phyloP scores from a whole-genome alignment of 2,113 vertebrate genomes.

The Paradoxurus hermaphroditus region DNA sequence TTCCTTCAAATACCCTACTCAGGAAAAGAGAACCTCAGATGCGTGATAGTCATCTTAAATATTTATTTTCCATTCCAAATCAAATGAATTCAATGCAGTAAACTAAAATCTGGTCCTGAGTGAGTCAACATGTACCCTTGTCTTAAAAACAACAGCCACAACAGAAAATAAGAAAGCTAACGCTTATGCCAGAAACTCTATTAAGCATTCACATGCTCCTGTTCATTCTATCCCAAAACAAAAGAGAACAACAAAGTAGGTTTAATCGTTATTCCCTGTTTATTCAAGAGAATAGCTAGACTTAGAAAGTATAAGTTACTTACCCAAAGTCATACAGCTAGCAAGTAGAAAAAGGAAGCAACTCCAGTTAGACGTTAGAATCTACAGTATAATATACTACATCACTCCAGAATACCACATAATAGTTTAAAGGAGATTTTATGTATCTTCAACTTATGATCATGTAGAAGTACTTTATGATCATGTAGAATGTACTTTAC shows the following conservation, averaged over 20 bases:
- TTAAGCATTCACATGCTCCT: background rate
- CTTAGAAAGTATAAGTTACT: background rate
- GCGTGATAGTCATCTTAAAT: background rate
- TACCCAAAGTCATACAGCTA: background rate
- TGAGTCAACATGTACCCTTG: background rate
- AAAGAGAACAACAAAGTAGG: background rate
- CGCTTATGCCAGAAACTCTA: background rate
- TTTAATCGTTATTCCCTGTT: background rate
- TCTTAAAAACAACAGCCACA: background rate
- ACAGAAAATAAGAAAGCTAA: background rate
- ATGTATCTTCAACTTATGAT: background rate
- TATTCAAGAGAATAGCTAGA: background rate
- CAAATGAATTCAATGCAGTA: background rate
- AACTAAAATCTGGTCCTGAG: background rate
- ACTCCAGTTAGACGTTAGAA: background rate
- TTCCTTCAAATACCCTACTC: background rate
- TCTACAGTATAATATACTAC: background rate
- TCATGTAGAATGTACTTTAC: background rate
- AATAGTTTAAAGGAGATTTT: background rate
- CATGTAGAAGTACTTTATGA: too few relatives aligned
- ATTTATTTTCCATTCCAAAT: constrained; percentile 23
- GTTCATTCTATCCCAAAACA: background rate
- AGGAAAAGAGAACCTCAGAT: background rate
- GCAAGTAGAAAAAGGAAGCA: background rate
- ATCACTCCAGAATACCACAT: background rate